Conservation (phyloP, 1,140 invertebrate genomes). For the Sarcophaga bullata region DNA sequence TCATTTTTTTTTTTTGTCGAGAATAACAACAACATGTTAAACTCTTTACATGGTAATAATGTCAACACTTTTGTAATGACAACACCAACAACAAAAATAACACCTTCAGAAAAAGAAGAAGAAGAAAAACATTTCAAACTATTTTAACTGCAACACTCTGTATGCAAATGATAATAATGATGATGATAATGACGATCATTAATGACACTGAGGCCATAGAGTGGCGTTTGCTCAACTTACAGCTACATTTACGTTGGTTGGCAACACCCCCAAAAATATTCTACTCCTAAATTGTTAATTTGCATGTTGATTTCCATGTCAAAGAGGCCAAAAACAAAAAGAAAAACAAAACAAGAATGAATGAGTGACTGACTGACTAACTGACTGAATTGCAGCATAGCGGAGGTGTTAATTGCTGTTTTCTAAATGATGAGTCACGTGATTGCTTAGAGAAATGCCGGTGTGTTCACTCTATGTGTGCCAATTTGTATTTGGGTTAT, state of each 20-base stretch:
- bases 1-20: neutral
- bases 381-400: neutral
- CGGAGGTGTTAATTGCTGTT: slow-evolving; percentile 13
- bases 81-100: no score
- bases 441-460: neutral
- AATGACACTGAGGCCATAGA: neutral
- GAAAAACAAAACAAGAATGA: no score
- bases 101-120: neutral
- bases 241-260: no score
- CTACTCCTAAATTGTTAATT: neutral
- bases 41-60: neutral
- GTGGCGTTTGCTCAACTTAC: no score
- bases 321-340: no score
- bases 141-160: no score
- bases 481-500: neutral
- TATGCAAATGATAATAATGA: neutral
- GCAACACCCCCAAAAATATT: no score
- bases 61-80: neutral
- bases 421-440: slow-evolving; percentile 14
- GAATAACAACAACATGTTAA: neutral
- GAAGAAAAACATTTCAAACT: neutral
- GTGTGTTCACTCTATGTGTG: neutral
- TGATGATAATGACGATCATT: neutral
- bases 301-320: neutral
- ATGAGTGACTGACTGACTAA: no score